Evolutionary conservation across 2,113 vertebrate genomes (phyloP), one percentile per base, ranked within the genome.

Genomic region (Mirounga angustirostris): DNA sequence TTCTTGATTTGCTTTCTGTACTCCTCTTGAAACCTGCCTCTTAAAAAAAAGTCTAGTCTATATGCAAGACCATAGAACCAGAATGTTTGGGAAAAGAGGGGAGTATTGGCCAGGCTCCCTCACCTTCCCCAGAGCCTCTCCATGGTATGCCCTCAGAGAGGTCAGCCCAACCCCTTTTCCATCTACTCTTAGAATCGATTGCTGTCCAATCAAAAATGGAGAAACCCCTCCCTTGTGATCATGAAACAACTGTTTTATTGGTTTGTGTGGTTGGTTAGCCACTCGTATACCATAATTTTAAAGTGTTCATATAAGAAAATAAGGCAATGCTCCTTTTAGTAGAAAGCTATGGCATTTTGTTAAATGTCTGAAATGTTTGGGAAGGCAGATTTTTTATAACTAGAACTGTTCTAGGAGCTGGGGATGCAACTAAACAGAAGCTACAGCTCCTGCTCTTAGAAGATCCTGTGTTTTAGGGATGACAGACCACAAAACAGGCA

Each of bases 1-100:
- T 92, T 87, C 52, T 65, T 83, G 50, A 95, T 83, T 92, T 92
- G 5, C n/a, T 96, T 93, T 89, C 89, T 91, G 36, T 6, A 28
- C 18, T 91, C 4, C n/a, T 82, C n/a, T 84, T 90, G 24, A 97
- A 97, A 74, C 74, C 15, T 85, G 18, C 22, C 69, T 85, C 26
- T 84, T 88, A 76, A 43, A 76, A 56, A 89, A 86, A 56, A 28
- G 3, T 82, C 43, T 74, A 52, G 4, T 91, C 30, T 67, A 16
- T 40, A 24, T 24, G 2, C 8, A 88, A 82, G 54, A 63, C 18
- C 46, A 24, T 8, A 69, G 73, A 87, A 33, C 10, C 13, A 95
- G 28, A 14, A 74, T 10, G 56, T 4, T 28, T 56, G 10, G 82
- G 78, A 58, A 71, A 21, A 95, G 6, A 76, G 1, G 18, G 21